These are phyloP conservation scores for Xenentodon cancila DNA, from an alignment of 2,797 vertebrate species.

Conservation along the genomic window DNA sequence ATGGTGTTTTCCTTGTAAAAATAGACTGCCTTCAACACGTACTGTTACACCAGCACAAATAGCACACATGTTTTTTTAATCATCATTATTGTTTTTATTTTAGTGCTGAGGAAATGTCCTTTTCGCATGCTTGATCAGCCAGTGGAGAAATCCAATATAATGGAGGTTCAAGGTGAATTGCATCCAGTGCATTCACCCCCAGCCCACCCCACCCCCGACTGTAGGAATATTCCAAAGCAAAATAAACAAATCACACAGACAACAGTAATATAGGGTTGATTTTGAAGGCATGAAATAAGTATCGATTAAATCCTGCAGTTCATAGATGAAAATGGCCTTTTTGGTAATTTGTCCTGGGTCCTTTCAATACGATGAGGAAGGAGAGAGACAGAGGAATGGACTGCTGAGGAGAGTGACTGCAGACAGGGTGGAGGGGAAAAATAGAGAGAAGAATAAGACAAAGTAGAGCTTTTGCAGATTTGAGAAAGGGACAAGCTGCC, in stretches of 20 bases:
- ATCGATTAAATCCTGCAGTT: conserved; percentile 87
- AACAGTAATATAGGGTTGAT: conserved; percentile 87
- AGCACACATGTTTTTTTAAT: conserved; percentile 86
- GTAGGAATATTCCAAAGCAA: conserved; percentile 80
- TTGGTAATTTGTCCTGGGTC: conserved; percentile 94
- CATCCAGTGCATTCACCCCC: conserved; percentile 80
- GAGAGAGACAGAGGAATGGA: conserved; percentile 60
- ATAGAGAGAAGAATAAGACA: conserved; percentile 57
- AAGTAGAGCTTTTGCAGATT: conserved; percentile 79
- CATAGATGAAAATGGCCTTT: conserved; percentile 89
- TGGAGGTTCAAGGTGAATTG: conserved; percentile 92
- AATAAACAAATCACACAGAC: conserved; percentile 88
- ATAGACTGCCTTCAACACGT: conserved; percentile 73
- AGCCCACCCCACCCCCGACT: conserved; percentile 54
- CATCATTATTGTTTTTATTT: conserved; percentile 88
- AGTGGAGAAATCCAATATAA: conserved; percentile 94
- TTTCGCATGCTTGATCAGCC: conserved; percentile 99
- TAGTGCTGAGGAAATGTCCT: conserved; percentile 88
- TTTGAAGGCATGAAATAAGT: conserved; percentile 89
- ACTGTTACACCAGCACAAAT: conserved; percentile 70
- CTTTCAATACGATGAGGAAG: conserved; percentile 86
- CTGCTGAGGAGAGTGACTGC: conserved; percentile 57
- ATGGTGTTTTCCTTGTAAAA: conserved; percentile 77
- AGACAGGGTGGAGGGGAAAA: conserved; percentile 30
- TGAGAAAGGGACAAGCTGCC: conserved; percentile 88